Percentiles rank a stretch among this genome's conserved stretches.
Evolutionary conservation across 2,797 vertebrate genomes (phyloP).

Genomic region (Gymnoscopelus microlampas): DNA sequence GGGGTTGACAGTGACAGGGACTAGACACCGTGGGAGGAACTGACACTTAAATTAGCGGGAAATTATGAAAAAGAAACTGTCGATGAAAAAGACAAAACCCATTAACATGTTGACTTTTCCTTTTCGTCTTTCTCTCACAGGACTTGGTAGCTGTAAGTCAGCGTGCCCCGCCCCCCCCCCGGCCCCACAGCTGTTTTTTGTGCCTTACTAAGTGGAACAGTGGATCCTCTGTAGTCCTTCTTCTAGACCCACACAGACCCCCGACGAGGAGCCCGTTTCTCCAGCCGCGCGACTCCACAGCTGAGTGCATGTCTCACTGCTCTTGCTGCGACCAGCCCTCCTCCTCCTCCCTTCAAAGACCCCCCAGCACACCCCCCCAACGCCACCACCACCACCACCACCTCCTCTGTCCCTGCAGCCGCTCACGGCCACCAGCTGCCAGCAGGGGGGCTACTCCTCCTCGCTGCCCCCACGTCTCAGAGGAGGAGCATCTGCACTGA

Average conservation of each 20-base stretch:
- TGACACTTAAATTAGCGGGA: too few relatives aligned
- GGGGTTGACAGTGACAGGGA: too few relatives aligned
- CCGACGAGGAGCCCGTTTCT: conserved; percentile 35
- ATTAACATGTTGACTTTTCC: conserved; percentile 33
- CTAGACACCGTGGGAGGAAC: too few relatives aligned
- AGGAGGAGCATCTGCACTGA: conserved; percentile 23
- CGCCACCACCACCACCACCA: background rate
- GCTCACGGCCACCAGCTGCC: conserved; percentile 12
- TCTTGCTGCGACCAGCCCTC: conserved; percentile 31
- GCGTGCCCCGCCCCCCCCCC: conserved; percentile 21
- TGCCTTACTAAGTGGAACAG: conserved; percentile 28
- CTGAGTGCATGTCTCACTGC: conserved; percentile 62
- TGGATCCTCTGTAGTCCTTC: too few relatives aligned
- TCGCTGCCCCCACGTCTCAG: conserved; percentile 4
- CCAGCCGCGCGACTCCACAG: conserved; percentile 30
- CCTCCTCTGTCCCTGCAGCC: background rate
- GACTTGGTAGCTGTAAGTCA: conserved; percentile 60
- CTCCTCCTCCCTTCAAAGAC: conserved; percentile 18
- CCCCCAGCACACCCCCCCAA: conserved; percentile 3
- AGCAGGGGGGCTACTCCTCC: conserved; percentile 9
- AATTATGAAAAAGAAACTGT: too few relatives aligned
- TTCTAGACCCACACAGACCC: too few relatives aligned
- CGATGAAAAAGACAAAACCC: too few relatives aligned
- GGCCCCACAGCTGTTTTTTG: conserved; percentile 25
- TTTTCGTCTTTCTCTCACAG: conserved; percentile 59